A percentile compares a stretch with the other conserved stretches of the same genome.
phyloP scores from a whole-genome alignment of 2,888 invertebrate genomes.

The Andrena hattorfiana region DNA sequence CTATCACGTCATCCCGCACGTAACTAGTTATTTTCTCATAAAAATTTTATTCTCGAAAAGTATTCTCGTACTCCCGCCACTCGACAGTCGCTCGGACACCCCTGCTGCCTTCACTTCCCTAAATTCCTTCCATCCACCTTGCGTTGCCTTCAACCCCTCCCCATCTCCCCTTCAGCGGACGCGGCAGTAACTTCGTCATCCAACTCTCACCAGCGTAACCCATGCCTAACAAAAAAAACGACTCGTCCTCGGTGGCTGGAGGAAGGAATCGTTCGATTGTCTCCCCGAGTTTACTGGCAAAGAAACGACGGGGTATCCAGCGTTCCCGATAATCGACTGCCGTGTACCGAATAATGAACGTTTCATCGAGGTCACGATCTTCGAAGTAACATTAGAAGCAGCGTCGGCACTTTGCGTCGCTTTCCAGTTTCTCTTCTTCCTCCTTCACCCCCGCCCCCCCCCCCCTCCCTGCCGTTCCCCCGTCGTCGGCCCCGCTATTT shows the following conservation, averaged over 20 bases:
- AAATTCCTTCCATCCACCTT: neutral
- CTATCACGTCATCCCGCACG: too few relatives aligned
- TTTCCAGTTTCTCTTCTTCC: neutral
- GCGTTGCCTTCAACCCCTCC: too few relatives aligned
- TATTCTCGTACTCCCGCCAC: too few relatives aligned
- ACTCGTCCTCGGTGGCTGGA: neutral
- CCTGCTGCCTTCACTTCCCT: too few relatives aligned
- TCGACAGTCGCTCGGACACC: too few relatives aligned
- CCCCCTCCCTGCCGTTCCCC: too few relatives aligned
- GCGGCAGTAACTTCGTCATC: neutral
- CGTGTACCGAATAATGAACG: constrained; percentile 63
- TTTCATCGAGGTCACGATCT: constrained; percentile 64
- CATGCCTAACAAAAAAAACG: neutral
- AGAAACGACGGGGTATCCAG: constrained; percentile 50
- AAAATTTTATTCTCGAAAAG: too few relatives aligned
- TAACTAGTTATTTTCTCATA: too few relatives aligned
- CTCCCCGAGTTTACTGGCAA: constrained; percentile 18
- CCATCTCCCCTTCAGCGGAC: neutral
- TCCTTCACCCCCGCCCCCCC: neutral
- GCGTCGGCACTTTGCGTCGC: constrained; percentile 39
- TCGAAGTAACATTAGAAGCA: constrained; percentile 43
- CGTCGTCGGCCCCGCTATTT: neutral
- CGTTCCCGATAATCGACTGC: constrained; percentile 52
- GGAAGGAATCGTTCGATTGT: neutral
- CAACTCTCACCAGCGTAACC: neutral